Conservation (phyloP, 1,140 invertebrate genomes). For the Drosophila pallidifrons region DNA sequence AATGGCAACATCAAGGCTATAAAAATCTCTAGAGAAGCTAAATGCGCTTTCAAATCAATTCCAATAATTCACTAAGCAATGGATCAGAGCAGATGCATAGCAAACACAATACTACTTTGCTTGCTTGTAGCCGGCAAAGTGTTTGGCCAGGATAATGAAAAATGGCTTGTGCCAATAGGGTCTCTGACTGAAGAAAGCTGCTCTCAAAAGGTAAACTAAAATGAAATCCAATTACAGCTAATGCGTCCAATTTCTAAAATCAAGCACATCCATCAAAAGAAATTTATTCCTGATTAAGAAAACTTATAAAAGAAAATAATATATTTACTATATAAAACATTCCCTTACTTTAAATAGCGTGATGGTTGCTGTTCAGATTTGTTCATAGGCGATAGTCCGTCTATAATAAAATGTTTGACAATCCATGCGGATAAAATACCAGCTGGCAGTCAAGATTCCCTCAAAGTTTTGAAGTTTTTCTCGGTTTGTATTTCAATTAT, state of each 20-base stretch:
- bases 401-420: conserved; percentile 51
- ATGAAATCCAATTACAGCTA: background rate
- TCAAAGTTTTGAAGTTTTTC: conserved; percentile 49
- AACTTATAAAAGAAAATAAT: no score
- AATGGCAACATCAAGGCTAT: background rate
- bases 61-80: background rate
- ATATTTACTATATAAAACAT: no score
- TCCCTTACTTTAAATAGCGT: conserved; percentile 23
- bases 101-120: no score
- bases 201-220: background rate
- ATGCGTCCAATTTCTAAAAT: background rate
- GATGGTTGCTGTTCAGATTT: conserved; percentile 58
- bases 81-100: background rate
- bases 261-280: no score
- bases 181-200: background rate
- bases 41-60: background rate
- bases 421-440: conserved; percentile 59
- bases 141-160: background rate
- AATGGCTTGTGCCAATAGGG: background rate
- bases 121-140: background rate
- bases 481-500: conserved; percentile 48
- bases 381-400: conserved; percentile 46
- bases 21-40: background rate
- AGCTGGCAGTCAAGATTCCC: conserved; percentile 31
- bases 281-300: no score